Base-by-base conservation (phyloP, 2,888 invertebrate genomes). In the Thereva nobilitata region DNA sequence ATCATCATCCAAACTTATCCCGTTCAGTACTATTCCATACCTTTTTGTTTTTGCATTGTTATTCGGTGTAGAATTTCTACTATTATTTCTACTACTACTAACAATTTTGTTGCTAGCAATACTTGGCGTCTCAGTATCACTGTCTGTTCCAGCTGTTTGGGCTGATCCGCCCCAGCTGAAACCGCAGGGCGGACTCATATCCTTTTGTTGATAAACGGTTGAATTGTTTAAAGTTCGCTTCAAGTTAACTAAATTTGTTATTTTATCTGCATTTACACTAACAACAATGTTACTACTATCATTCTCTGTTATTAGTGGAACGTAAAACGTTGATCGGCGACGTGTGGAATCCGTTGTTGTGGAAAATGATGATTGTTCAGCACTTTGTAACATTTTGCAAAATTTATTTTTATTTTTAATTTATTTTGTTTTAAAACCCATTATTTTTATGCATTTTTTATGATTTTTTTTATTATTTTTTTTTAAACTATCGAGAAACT, bases 291-390 rank as follows among this genome's bases (percentile, higher is more conserved):
- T 23, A 2, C 23, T 23, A 2, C 1, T 70, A 66, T 72, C 70
- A 77, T 78, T 77, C 64, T 80, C 80, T 40, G 78, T 79, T 6
- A 79, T 77, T 72, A 90, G 82, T 71, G 90, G 87, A 71, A 90
- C 89, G 80, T 90, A 90, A 80, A 90, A 90, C 71, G 89, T 88
- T 56, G 90, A 90, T 70, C 90, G 84, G 68, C 90, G 84, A 57
- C 87, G 83, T 34, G 72, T 67, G 23, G 70, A 69, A 35, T 70
- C 71, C 50, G 70, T 70, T 35, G 73, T 66, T 54, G 66, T 59
- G 23, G 23, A 61, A 40, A 50, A 61, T 34, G 49, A 49, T 40
- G 65, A 41, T 64, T 70, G 70, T 66, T 75, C 76, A 68, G 74
- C 70, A 67, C 74, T 72, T 72, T 75, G 74, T 74, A 76, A 74